Evolutionary conservation across 1,140 invertebrate genomes (phyloP).

Genomic region (Vanessa atalanta): DNA sequence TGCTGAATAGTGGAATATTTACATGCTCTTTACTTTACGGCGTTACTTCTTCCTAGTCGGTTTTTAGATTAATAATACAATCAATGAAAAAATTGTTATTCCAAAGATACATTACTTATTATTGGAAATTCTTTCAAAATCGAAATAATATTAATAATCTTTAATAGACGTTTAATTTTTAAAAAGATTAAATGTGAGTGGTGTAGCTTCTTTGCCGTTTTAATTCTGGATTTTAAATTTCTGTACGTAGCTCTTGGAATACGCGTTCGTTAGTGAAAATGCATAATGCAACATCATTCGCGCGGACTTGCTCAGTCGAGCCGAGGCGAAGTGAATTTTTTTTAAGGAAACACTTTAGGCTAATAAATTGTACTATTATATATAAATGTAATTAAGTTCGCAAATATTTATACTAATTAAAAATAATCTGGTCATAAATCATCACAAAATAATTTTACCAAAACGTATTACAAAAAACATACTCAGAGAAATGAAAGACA

Average conservation of each 20-base stretch:
- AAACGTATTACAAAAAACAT: too few relatives aligned
- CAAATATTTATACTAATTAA: background rate
- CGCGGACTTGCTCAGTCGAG: constrained; percentile 5
- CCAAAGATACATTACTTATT: too few relatives aligned
- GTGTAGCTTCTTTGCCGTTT: constrained; percentile 32
- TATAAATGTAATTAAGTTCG: background rate
- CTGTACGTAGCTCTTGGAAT: constrained; percentile 44
- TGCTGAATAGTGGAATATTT: too few relatives aligned
- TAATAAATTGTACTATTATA: constrained; percentile 11
- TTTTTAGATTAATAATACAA: too few relatives aligned
- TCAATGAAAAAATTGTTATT: too few relatives aligned
- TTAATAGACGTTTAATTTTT: background rate
- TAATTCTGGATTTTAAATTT: constrained; percentile 55
- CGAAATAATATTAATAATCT: too few relatives aligned
- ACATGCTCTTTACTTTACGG: too few relatives aligned
- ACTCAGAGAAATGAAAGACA: too few relatives aligned
- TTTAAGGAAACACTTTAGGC: constrained; percentile 14
- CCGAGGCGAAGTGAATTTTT: constrained; percentile 1
- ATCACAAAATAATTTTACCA: too few relatives aligned
- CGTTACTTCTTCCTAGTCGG: too few relatives aligned
- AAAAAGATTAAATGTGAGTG: background rate
- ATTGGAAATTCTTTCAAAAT: too few relatives aligned
- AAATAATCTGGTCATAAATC: too few relatives aligned
- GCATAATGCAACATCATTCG: constrained; percentile 60
- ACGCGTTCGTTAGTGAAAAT: constrained; percentile 66